Conservation (phyloP, 2,888 invertebrate genomes). For the Aleiodes testaceus region DNA sequence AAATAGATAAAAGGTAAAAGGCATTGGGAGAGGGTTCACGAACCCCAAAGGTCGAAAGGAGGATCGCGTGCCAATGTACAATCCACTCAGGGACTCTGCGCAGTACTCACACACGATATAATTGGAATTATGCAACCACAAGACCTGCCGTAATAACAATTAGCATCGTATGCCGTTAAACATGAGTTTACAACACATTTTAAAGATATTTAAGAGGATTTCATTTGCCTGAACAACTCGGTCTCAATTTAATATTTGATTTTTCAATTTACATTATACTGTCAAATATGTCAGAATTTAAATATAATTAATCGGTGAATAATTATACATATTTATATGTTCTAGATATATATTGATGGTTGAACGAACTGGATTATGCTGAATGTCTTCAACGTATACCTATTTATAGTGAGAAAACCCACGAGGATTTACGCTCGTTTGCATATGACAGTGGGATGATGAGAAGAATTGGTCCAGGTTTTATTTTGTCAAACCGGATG, state of each 20-base stretch:
- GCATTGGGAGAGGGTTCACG: slow-evolving; percentile 16
- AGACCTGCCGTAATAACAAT: slow-evolving; percentile 63
- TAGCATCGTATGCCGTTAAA: slow-evolving; percentile 55
- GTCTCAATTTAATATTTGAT: slow-evolving; percentile 15
- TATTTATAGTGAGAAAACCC: slow-evolving; percentile 25
- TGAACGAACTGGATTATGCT: slow-evolving; percentile 20
- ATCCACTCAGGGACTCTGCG: slow-evolving; percentile 45
- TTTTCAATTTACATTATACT: slow-evolving; percentile 3
- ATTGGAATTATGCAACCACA: slow-evolving; percentile 65
- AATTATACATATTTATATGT: neutral
- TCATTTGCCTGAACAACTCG: neutral
- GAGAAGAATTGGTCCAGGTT: slow-evolving; percentile 13
- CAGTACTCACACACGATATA: slow-evolving; percentile 54
- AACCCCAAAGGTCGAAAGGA: slow-evolving; percentile 17
- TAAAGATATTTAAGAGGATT: neutral
- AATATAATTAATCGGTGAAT: neutral
- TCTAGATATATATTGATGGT: neutral
- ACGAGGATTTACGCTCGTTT: slow-evolving; percentile 26
- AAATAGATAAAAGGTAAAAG: slow-evolving; percentile 35
- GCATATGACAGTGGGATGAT: slow-evolving; percentile 10
- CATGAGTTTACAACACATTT: slow-evolving; percentile 20
- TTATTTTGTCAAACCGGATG: slow-evolving; percentile 22
- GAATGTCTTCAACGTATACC: slow-evolving; percentile 1
- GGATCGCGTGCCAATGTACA: slow-evolving; percentile 53
- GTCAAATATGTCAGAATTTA: slow-evolving; percentile 14